Evolutionary conservation across 2,797 vertebrate species (phyloP).

Genomic region (Eremophila alpestris): DNA sequence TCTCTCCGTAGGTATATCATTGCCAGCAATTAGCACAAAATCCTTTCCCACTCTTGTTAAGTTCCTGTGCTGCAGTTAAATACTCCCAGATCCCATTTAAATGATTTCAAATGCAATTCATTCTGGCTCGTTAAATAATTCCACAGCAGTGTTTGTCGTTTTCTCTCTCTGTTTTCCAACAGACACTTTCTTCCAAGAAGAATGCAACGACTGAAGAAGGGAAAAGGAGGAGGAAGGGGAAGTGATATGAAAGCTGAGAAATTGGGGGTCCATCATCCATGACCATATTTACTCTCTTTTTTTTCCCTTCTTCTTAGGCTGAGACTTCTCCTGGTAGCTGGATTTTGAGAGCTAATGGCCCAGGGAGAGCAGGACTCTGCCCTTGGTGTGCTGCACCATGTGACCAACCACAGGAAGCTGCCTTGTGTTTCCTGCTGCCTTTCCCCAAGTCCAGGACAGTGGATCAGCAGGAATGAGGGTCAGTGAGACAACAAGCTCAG

Average conservation of each 20-base stretch:
- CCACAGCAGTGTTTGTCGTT: slow-evolving; percentile 72
- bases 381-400: neutral
- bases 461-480: neutral
- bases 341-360: slow-evolving; percentile 42
- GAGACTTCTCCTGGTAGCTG: slow-evolving; percentile 50
- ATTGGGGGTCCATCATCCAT: neutral
- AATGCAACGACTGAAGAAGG: neutral
- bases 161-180: slow-evolving; percentile 66
- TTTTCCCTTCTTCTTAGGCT: slow-evolving; percentile 18
- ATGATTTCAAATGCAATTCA: slow-evolving; percentile 83
- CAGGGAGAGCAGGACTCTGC: slow-evolving; percentile 50
- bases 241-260: neutral
- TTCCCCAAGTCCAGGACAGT: neutral
- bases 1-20: slow-evolving; percentile 77
- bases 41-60: slow-evolving; percentile 81
- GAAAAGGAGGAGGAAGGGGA: neutral
- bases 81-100: slow-evolving; percentile 84
- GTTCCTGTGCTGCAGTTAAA: slow-evolving; percentile 80
- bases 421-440: neutral
- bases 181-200: slow-evolving; percentile 63
- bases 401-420: neutral
- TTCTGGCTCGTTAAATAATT: slow-evolving; percentile 82
- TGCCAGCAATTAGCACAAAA: slow-evolving; percentile 81
- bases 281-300: neutral
- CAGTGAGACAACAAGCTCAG: neutral